Evolutionary conservation across 2,113 vertebrate species (phyloP), one percentile per base, ranked within the genome.

Genomic region (Ophiodon elongatus): DNA sequence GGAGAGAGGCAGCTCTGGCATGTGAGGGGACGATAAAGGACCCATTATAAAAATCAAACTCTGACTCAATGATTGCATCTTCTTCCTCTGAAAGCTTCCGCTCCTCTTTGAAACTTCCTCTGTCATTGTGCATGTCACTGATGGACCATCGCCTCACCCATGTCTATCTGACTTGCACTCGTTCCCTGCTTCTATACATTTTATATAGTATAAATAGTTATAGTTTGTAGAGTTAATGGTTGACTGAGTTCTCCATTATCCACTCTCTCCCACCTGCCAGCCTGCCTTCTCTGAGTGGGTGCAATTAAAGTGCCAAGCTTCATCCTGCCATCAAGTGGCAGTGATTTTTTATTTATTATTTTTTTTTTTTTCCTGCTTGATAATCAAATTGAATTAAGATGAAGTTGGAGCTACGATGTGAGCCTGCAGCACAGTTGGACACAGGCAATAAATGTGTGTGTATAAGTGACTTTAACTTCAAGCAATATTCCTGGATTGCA

Each of bases 281-380:
- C 64, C 80, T 86, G 78, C 75, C 54, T 76, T 64, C 79, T 83
- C 70, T 88, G 88, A 90, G 91, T 91, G 88, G 87, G 86, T 84
- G 85, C 77, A 89, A 87, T 85, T 87, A 85, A 85, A 88, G 76
- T 86, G 84, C 82, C 85, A 83, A 79, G 68, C 64, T 33, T 82
- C 60, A 87, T 79, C 79, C 76, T 82, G 71, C 80, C 83, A 82
- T 81, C 76, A 72, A 87, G 80, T 81, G 85, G 63, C 85, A 68
- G 68, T 50, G 54, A 73, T 80, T 60, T 43, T 0, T 81, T 65
- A n/a, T n/a, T n/a, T n/a, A n/a, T n/a, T n/a, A n/a, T n/a, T n/a
- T 80, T 60, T 43, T 0, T 81, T 65, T 84, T 0, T 75, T 63
- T 73, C 21, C 29, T 37, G 33, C 10, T 67, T 63, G 19, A 80